Base-by-base conservation (phyloP, 2,113 vertebrate species). In the Gymnocephalus cernua region DNA sequence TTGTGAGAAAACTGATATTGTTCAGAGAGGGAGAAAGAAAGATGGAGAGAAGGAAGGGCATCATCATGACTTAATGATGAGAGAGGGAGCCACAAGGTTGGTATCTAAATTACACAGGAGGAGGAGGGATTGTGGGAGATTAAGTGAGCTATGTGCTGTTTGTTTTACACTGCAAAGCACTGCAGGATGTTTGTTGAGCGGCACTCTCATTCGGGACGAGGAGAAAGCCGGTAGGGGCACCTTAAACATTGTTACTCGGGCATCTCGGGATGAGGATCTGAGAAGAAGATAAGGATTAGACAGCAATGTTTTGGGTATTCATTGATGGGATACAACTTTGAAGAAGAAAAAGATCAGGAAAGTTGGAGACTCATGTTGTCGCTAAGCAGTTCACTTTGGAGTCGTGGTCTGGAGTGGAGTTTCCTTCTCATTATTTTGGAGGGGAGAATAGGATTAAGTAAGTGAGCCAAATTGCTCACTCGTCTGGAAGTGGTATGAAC, bases 121-220 rank as follows among this genome's bases (percentile, higher is more conserved):
- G 90, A 89, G 93, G 90, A 88, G 87, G 92, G 90, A 94, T 88
- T 91, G 91, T 88, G 80, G 77, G 90, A 91, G 93, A 95, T 95
- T 94, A 94, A 89, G 87, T 66, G 86, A 92, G 91, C 91, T 83
- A 85, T 78, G 75, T 84, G 82, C 87, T 79, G 75, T 92, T 90
- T 92, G 88, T 80, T 73, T 70, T 86, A 86, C 80, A 79, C 86
- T 53, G 83, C 87, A 87, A 91, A 91, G 80, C 86, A 85, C 89
- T 79, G 88, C 82, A 77, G 77, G 91, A 92, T 91, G 90, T 91
- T 91, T 89, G 89, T 79, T 47, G 78, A 89, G 77, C 84, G 16
- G 68, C 86, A 77, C 62, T 90, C 88, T 93, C 86, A 77, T 89
- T 88, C 86, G 80, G 88, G 91, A 79, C 50, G 74, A 83, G 78